Base-by-base conservation (phyloP, 1,140 invertebrate genomes). In the Phocides pigmalion region DNA sequence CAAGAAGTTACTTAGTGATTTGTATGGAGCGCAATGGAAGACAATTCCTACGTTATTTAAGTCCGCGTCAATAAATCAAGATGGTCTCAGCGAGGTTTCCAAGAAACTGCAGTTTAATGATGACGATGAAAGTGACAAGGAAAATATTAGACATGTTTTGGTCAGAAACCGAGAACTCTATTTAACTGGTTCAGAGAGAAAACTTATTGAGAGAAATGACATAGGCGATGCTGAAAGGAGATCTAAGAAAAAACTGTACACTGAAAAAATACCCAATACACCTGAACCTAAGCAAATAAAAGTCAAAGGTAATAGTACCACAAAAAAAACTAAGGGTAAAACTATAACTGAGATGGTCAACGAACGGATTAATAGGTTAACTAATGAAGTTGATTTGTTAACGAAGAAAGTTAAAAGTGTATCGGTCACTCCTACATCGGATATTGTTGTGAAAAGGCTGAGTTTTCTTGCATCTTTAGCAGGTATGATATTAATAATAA, bases 11-110 rank as follows among this genome's bases (percentile, higher is more conserved):
- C 53, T 91, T 0, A 79, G 71, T 39, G 87, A 89, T 14, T 62
- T 91, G 1, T 91, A 91, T 54, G 89, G 89, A 19, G 82, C 89
- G 17, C 66, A 70, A n/a, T 91, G 87, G 87, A 89, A 87, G 62
- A 81, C 81, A 0, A 88, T 90, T 59, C 85, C 88, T 1, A 76
- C 70, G 14, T 68, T 90, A 49, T 84, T 88, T 6, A 88, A 89
- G 70, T 76, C 72, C 0, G 64, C 81, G 62, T 65, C 71, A 28
- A 62, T 76, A 4, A 83, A 81, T 16, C 70, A 80, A 63, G 67
- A 78, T n/a, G 70, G 79, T 32, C 68, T 74, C 28, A 67, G 81
- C 51, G 71, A 66, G 0, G 53, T 87, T 6, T 68, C 85, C 4
- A 90, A 90, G 49, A 87, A 87, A 68, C 61, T 89, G n/a, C 25